Evolutionary conservation across 2,888 invertebrate genomes (phyloP).

Genomic region (Serripes groenlandicus): DNA sequence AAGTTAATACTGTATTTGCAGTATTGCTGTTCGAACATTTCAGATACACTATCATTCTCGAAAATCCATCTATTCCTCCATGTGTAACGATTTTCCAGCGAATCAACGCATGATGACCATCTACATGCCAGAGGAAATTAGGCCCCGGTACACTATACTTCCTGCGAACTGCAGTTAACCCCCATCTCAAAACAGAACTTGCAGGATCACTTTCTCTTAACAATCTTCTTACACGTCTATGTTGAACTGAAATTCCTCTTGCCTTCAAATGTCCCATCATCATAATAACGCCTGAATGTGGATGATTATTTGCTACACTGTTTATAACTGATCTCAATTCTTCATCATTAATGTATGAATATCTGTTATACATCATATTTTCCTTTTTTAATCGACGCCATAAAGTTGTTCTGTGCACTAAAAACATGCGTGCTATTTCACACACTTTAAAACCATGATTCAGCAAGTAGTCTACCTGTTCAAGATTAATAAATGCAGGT

Average conservation of each 20-base stretch:
- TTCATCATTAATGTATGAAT: background rate
- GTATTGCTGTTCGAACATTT: background rate
- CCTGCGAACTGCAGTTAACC: background rate
- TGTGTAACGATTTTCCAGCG: background rate
- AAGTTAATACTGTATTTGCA: background rate
- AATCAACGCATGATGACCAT: background rate
- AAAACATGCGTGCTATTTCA: background rate
- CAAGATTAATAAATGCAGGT: background rate
- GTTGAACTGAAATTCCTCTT: background rate
- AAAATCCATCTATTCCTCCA: slow-evolving; percentile 2
- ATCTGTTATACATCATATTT: background rate
- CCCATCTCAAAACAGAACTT: background rate
- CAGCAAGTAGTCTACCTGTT: background rate
- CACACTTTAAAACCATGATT: background rate
- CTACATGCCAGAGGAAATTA: background rate
- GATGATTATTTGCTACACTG: background rate
- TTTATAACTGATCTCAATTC: background rate
- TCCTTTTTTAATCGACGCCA: background rate
- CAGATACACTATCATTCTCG: background rate
- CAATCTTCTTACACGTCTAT: background rate
- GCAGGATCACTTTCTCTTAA: background rate
- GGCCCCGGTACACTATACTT: background rate
- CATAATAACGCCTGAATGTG: background rate
- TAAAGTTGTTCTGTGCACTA: background rate
- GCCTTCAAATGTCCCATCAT: background rate